phyloP scores from a whole-genome alignment of 2,888 invertebrate genomes.

The Drymonia ruficornis region DNA sequence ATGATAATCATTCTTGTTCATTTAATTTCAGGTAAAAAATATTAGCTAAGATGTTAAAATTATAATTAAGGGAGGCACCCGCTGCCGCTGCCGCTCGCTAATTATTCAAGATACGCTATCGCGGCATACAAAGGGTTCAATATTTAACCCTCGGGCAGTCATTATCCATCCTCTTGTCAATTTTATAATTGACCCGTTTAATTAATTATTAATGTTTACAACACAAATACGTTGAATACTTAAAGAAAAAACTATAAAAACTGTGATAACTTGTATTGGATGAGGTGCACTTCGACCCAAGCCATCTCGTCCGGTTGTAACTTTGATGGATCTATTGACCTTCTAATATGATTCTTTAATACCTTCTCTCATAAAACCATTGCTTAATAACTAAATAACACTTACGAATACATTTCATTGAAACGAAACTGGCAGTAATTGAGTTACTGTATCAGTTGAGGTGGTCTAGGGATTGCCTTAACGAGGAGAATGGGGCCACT shows the following conservation, averaged over 20 bases:
- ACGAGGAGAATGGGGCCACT: slow-evolving; percentile 5
- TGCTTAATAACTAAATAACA: not conserved
- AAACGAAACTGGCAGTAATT: not conserved
- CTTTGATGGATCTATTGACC: not conserved
- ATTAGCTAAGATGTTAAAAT: not conserved
- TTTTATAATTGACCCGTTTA: not conserved
- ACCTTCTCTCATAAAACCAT: not conserved
- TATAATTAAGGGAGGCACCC: not conserved
- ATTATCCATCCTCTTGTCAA: not conserved
- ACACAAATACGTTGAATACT: too few relatives aligned
- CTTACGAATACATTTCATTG: slow-evolving; percentile 1
- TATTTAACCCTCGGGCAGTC: not conserved
- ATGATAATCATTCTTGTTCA: too few relatives aligned
- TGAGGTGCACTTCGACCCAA: too few relatives aligned
- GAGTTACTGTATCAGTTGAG: not conserved
- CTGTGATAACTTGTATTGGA: not conserved
- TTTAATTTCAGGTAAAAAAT: too few relatives aligned
- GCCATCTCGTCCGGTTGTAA: too few relatives aligned
- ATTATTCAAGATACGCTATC: not conserved
- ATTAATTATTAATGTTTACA: not conserved
- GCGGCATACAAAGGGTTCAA: not conserved
- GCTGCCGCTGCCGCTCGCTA: not conserved
- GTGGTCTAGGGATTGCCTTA: not conserved
- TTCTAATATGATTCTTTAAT: not conserved
- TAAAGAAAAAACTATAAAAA: too few relatives aligned